Conservation (phyloP, 2,888 invertebrate species). For the Anarsia innoxiella region DNA sequence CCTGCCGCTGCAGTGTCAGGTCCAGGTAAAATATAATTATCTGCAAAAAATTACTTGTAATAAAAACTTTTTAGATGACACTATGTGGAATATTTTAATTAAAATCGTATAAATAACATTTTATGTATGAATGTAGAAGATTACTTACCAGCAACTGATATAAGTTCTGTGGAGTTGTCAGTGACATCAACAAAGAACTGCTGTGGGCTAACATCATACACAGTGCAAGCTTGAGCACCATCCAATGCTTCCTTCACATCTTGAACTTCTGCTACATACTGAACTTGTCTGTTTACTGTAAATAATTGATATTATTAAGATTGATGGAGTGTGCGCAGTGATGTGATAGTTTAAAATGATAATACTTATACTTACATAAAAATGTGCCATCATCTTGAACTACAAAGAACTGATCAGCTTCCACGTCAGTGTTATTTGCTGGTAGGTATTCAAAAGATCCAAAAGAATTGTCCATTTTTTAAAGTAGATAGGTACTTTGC, state of each 20-base stretch:
- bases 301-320: too few relatives aligned
- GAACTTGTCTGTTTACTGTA: slow-evolving; percentile 52
- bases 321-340: too few relatives aligned
- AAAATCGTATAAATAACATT: background rate
- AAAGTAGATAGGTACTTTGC: too few relatives aligned
- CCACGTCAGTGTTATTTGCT: slow-evolving; percentile 24
- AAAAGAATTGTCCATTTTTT: slow-evolving; percentile 48
- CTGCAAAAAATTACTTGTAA: slow-evolving; percentile 36
- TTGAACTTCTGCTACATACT: slow-evolving; percentile 47
- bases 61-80: too few relatives aligned
- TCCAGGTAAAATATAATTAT: slow-evolving; percentile 40
- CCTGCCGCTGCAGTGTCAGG: slow-evolving; percentile 22
- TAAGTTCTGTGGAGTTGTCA: slow-evolving; percentile 40
- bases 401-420: slow-evolving; percentile 48
- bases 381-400: slow-evolving; percentile 58
- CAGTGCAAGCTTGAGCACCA: slow-evolving; percentile 35
- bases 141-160: slow-evolving; percentile 41
- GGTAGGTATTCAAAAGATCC: slow-evolving; percentile 54
- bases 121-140: background rate
- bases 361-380: slow-evolving; percentile 32
- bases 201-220: slow-evolving; percentile 48
- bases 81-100: too few relatives aligned
- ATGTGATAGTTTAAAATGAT: background rate
- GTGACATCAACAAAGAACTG: slow-evolving; percentile 49
- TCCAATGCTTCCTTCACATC: slow-evolving; percentile 38